Base-by-base conservation (phyloP, 2,797 vertebrate genomes). In the Sebastes baramenuke region DNA sequence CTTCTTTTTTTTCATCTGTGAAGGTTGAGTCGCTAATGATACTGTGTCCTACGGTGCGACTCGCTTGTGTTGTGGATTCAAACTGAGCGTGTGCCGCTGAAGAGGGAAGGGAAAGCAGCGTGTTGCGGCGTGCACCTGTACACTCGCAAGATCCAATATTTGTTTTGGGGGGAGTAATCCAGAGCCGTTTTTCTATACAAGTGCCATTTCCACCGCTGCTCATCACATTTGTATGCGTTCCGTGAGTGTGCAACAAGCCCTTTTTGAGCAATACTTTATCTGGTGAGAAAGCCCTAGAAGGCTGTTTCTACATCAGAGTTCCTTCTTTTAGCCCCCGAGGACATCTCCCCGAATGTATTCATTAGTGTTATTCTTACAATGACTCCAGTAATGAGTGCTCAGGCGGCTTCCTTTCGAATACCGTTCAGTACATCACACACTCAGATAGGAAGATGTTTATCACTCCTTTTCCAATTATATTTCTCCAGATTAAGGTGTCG, bases 401-500 rank as follows among this genome's bases (percentile, higher is more conserved):
- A 79, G 87, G 70, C 82, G 14, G 74, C 86, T 90, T 88, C 85
- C 83, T 87, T 86, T 77, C 74, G 30, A 82, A 87, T 75, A 82
- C 86, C 22, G 62, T 84, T 86, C 86, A 78, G 79, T 86, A 89
- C 85, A 89, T 93, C 84, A 89, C 77, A 91, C 87, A 77, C 88
- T 88, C 89, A 74, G 86, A 93, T 89, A 89, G 79, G 73, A 87
- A 94, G 94, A 95, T 95, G 86, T 92, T 92, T 94, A 93, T 94
- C 90, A 67, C 89, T 84, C 82, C 80, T 93, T 93, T 94, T 95
- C 94, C 94, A 95, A 94, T 95, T 95, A 93, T 91, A 91, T 92
- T 95, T 89, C 84, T 89, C 82, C 90, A 94, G 95, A 94, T 94
- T 94, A 95, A 94, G 90, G 92, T 93, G 91, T 94, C 81, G 83